Percentiles rank a stretch among this genome's conserved stretches.
Conservation (phyloP, 2,888 invertebrate species). For the Torymus aiolomorphi region DNA sequence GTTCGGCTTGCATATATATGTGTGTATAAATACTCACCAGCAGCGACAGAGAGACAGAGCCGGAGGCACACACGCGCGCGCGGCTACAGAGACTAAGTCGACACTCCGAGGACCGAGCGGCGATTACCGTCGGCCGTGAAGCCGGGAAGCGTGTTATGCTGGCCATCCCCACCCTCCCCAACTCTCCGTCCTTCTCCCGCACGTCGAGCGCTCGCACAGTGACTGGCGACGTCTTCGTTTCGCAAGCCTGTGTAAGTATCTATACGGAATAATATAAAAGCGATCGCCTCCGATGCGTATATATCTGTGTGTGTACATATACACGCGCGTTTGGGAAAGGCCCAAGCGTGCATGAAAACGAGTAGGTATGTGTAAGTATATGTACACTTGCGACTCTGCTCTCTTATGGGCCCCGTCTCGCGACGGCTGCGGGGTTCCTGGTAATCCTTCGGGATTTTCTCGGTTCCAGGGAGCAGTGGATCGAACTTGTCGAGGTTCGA, state of each 20-base stretch:
- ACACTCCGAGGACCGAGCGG: slow-evolving; percentile 17
- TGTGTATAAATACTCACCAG: neutral
- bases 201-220: neutral
- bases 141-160: slow-evolving; percentile 40
- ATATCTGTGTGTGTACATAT: neutral
- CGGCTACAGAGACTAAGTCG: neutral
- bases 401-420: too few relatives aligned
- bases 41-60: neutral
- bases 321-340: slow-evolving; percentile 2
- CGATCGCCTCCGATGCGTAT: too few relatives aligned
- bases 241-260: neutral
- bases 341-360: neutral
- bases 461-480: too few relatives aligned
- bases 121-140: slow-evolving; percentile 40
- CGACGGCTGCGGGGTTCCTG: neutral
- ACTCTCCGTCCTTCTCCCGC: neutral
- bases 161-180: slow-evolving; percentile 22
- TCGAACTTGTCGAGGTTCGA: too few relatives aligned
- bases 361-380: neutral
- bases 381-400: too few relatives aligned
- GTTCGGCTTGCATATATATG: too few relatives aligned
- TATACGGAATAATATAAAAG: too few relatives aligned
- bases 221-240: neutral
- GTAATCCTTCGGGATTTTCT: slow-evolving; percentile 28
- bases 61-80: neutral